Conservation (phyloP, 2,113 vertebrate genomes). For the Manacus vitellinus region DNA sequence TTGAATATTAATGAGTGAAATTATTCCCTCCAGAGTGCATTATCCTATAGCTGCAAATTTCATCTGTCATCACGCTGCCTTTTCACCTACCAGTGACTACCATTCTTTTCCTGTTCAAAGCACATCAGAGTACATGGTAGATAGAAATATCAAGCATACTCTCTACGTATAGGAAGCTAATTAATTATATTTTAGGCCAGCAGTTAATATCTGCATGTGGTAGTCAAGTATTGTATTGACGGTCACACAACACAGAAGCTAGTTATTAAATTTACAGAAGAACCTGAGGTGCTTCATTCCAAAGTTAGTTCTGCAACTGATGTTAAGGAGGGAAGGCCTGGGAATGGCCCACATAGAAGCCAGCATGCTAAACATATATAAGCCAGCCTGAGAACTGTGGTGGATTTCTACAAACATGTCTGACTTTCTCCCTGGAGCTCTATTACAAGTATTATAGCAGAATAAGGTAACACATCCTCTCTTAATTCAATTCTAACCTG, state of each 20-base stretch:
- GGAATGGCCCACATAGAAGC: background rate
- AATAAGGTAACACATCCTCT: background rate
- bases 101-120: background rate
- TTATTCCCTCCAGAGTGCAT: background rate
- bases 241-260: background rate
- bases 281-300: conserved; percentile 4
- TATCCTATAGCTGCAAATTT: background rate
- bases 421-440: background rate
- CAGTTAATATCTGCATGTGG: background rate
- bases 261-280: background rate
- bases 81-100: background rate
- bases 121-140: background rate
- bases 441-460: conserved; percentile 1
- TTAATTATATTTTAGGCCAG: background rate
- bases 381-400: conserved; percentile 1
- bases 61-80: background rate
- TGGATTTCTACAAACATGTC: background rate
- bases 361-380: background rate
- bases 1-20: background rate
- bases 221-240: background rate
- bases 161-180: background rate
- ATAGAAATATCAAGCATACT: background rate
- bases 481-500: conserved; percentile 27
- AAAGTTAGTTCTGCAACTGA: background rate
- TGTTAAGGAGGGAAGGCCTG: background rate